Base-by-base conservation (phyloP, 2,888 invertebrate genomes). In the Scaptomyza parva region DNA sequence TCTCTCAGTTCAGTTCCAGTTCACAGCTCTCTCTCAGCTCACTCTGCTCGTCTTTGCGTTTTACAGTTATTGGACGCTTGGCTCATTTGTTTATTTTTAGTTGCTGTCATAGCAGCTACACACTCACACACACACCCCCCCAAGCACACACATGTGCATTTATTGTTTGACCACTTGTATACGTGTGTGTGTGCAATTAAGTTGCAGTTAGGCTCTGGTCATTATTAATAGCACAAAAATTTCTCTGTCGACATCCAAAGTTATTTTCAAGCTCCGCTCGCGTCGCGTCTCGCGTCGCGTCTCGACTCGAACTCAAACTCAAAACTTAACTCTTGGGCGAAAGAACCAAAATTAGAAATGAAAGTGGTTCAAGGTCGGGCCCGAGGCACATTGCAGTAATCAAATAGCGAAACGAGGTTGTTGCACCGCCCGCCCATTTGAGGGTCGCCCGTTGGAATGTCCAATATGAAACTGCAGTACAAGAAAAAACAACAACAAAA, bases 31-130 rank as follows among this genome's bases (percentile, higher is more conserved):
- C 30, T 44, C 26, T 3, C 5, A 3, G 9, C 20, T 17, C 55
- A 35, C 33, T 24, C 30, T 18, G n/a, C n/a, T 4, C 9, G 30
- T 4, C 43, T 28, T 22, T n/a, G 26, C 22, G 26, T 39, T 43
- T 41, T 55, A 48, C 58, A 52, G 58, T 45, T 37, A 43, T 50
- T 11, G 20, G 33, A 20, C 47, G 41, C 66, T 72, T 79, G 75
- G 76, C 77, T 86, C 87, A 86, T 84, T 82, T 84, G 83, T 84
- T 84, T 87, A 84, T 84, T 84, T 85, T 84, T 84, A 84, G 86
- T 79, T 63, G 63, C 86, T 81, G 73, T 83, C 78, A 77, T 75
- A 70, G 73, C 45, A 44, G 51, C 55, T 50, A 9, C 12, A 37
- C 48, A 28, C 37, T 45, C 47, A 48, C 33, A 55, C 30, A 48